Evolutionary conservation across 2,888 invertebrate species (phyloP).

Genomic region (Lasioglossum morio): DNA sequence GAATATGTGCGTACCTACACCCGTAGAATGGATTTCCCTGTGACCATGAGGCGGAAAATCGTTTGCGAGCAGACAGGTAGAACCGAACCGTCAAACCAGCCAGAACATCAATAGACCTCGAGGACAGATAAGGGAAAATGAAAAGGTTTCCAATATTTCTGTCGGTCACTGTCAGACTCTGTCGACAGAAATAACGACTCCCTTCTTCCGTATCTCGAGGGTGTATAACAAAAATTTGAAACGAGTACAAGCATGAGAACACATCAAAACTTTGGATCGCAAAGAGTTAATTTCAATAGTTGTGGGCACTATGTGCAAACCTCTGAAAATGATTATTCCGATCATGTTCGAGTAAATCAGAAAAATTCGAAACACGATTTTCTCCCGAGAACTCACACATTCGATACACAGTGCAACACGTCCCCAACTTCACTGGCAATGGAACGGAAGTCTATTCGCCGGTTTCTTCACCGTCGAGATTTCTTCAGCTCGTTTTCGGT

Average conservation of each 20-base stretch:
- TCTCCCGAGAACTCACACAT: neutral
- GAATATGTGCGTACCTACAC: neutral
- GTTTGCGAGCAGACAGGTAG: neutral
- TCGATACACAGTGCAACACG: neutral
- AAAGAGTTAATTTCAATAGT: neutral
- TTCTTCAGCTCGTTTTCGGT: constrained; percentile 35
- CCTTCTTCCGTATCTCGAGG: neutral
- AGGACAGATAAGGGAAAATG: constrained; percentile 3
- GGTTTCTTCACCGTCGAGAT: neutral
- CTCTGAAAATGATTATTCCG: neutral
- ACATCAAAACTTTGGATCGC: no score
- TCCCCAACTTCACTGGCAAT: neutral
- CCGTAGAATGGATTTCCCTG: neutral
- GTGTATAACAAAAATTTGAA: neutral
- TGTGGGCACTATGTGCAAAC: neutral
- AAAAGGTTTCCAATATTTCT: neutral
- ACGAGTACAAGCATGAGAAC: neutral
- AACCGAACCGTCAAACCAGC: neutral
- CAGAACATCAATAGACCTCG: neutral
- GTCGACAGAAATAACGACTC: neutral
- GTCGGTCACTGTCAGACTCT: neutral
- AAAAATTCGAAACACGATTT: neutral
- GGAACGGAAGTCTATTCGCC: neutral
- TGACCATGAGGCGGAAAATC: constrained; percentile 1
- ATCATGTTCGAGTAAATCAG: neutral